phyloP scores from a whole-genome alignment of 2,797 vertebrate species.

The Chelmon rostratus region DNA sequence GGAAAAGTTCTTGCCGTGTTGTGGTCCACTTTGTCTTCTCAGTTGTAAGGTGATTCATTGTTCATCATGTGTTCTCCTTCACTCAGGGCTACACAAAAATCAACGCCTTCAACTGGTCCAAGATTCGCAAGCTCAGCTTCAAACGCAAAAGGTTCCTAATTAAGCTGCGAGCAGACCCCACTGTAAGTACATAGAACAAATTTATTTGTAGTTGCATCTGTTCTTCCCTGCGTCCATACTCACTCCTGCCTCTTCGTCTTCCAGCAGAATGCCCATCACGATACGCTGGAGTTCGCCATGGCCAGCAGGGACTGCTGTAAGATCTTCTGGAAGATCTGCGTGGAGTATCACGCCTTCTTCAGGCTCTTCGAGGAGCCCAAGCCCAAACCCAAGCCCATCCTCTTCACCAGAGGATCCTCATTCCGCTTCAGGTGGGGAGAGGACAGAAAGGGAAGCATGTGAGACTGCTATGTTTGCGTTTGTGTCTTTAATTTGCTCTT shows the following conservation, averaged over 20 bases:
- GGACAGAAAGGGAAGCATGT: fast-evolving
- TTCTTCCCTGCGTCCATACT: not conserved
- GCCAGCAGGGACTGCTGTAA: constrained; percentile 97
- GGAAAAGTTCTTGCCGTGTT: no score
- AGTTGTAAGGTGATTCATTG: not conserved
- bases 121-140: constrained; percentile 98
- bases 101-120: constrained; percentile 98
- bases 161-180: constrained; percentile 93
- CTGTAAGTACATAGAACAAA: constrained; percentile 86
- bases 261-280: constrained; percentile 86
- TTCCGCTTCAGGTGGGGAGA: constrained; percentile 95
- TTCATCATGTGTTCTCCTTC: not conserved
- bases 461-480: not conserved
- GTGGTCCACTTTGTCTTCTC: no score
- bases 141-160: constrained; percentile 97
- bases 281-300: constrained; percentile 98
- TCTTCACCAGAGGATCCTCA: constrained; percentile 97
- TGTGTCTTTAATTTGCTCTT: not conserved
- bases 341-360: constrained; percentile 99
- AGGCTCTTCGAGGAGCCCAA: constrained; percentile 98
- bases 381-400: constrained; percentile 95
- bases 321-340: constrained; percentile 99
- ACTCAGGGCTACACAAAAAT: constrained; percentile 95
- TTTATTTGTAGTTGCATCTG: not conserved
- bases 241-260: not conserved